A percentile compares a stretch with the other conserved stretches of the same genome.
Conservation (phyloP, 2,888 invertebrate species). For the Stegophylla sp. region DNA sequence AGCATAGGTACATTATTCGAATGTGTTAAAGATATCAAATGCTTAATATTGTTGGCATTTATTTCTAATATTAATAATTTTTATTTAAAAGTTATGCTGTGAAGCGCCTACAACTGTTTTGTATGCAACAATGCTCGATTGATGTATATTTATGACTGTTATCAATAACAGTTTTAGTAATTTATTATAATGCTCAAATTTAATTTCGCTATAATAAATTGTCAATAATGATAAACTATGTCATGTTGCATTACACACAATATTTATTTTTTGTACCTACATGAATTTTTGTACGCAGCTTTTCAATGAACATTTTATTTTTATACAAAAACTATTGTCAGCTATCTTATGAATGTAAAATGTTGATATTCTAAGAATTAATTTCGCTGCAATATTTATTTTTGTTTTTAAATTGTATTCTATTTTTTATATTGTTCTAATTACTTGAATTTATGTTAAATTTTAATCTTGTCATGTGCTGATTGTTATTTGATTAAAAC, state of each 20-base stretch:
- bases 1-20: not conserved
- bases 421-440: slow-evolving; percentile 22
- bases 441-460: not conserved
- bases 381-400: not conserved
- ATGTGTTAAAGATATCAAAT: not conserved
- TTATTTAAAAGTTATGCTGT: slow-evolving; percentile 6
- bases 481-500: slow-evolving; percentile 27
- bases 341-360: not conserved
- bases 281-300: not conserved
- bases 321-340: slow-evolving; percentile 13
- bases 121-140: not conserved
- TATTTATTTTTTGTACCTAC: not conserved
- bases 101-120: not conserved
- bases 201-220: not conserved
- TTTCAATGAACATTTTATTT: slow-evolving; percentile 1
- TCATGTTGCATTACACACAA: not conserved
- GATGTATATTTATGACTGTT: not conserved
- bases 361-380: not conserved
- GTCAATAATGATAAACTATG: not conserved
- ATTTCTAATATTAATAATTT: slow-evolving; percentile 14
- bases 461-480: not conserved
- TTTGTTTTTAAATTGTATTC: not conserved
- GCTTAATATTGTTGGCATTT: not conserved
- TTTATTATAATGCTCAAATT: slow-evolving; percentile 17
- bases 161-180: not conserved